Evolutionary conservation across 2,888 invertebrate genomes (phyloP), one percentile per base, ranked within the genome.

Genomic region (Campaea margaritaria): DNA sequence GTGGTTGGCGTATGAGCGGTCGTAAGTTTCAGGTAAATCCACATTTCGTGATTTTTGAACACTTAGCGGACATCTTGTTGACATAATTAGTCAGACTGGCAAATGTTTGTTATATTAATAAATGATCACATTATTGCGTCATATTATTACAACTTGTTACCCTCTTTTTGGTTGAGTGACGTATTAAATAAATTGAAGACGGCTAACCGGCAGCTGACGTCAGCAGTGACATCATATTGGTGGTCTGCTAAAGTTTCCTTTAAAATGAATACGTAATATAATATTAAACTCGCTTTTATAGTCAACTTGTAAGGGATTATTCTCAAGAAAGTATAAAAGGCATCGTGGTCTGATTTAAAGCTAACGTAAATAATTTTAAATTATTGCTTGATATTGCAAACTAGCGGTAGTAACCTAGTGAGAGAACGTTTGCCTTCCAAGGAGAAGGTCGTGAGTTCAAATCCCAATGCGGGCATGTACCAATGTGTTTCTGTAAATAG

Each of bases 11-110:
- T 76, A 76, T 72, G 76, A 79, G 78, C 76, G 21, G 21, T 21
- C 21, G 78, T 79, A 75, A 74, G 74, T 73, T 83, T 72, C 69
- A 58, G 72, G 74, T 79, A 72, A 76, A 84, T 81, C 82, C 76
- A 69, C 81, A 75, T 68, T 65, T 74, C 70, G 73, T 74, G 69
- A 69, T 73, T 69, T 73, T 69, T 74, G 73, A 69, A 59, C 58
- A 56, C 57, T 49, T 52, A 55, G 58, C 60, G 34, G 36, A 41
- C 39, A 39, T 43, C 34, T 54, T 71, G 64, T 62, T 65, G 70
- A 69, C 65, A 65, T 64, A 73, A 74, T 78, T 78, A 80, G 75
- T 80, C 79, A 80, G 50, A 43, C 55, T 61, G 58, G 62, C 55
- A 48, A 54, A 68, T 64, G 57, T 68, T 69, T 59, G 50, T 44